These are phyloP conservation scores for Pseudococcus longispinus DNA, from an alignment of 2,888 invertebrate species.

Conservation along the genomic window DNA sequence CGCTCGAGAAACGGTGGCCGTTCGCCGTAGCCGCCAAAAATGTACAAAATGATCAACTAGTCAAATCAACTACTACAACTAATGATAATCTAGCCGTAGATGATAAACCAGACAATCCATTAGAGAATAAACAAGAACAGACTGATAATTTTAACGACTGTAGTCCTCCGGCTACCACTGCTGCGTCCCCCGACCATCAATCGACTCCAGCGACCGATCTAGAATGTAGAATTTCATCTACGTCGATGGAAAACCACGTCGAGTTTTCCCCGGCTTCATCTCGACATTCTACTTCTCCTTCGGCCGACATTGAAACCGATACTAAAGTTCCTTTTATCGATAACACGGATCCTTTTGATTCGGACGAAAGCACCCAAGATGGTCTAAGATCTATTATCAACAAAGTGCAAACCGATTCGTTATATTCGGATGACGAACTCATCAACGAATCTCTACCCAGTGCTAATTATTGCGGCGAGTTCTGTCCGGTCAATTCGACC, in stretches of 20 bases:
- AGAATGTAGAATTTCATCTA: constrained; percentile 13
- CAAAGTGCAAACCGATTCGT: constrained; percentile 47
- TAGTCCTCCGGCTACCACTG: neutral
- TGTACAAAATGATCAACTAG: constrained; percentile 18
- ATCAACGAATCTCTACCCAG: constrained; percentile 16
- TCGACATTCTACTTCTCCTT: neutral
- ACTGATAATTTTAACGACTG: constrained; percentile 40
- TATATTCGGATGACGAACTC: constrained; percentile 46
- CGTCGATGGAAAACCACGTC: neutral
- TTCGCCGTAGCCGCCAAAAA: neutral
- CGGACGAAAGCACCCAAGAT: constrained; percentile 46
- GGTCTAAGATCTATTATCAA: constrained; percentile 31
- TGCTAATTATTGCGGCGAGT: neutral
- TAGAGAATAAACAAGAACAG: constrained; percentile 37
- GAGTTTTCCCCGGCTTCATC: neutral
- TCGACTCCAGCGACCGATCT: neutral
- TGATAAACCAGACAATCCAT: constrained; percentile 8
- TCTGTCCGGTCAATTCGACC: constrained; percentile 6
- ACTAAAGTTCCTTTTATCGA: constrained; percentile 9
- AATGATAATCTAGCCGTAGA: constrained; percentile 29
- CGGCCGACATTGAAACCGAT: neutral
- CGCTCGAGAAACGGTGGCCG: constrained; percentile 27
- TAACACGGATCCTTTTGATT: constrained; percentile 22
- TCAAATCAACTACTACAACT: constrained; percentile 11
- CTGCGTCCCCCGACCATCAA: neutral